These are phyloP conservation scores for Balanococcus diminutus DNA, from an alignment of 2,888 invertebrate species.

Conservation along the genomic window DNA sequence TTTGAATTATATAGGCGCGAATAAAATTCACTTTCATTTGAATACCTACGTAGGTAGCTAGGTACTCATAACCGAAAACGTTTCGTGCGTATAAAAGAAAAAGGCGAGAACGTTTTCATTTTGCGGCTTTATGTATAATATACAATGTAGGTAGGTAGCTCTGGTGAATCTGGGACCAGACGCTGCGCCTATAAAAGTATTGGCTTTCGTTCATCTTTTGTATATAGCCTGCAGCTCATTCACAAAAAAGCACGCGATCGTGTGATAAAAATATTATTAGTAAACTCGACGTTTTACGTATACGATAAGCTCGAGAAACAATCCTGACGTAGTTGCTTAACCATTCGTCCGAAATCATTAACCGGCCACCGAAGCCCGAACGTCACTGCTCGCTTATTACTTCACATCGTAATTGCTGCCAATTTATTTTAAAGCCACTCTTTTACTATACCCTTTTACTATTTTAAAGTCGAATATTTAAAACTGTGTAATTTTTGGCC, in stretches of 20 bases:
- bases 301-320: constrained; percentile 30
- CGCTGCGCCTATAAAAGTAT: constrained; percentile 10
- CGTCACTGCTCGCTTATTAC: constrained; percentile 34
- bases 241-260: constrained; percentile 7
- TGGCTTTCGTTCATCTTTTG: constrained; percentile 25
- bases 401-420: constrained; percentile 30
- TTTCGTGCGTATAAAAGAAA: background rate
- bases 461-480: constrained; percentile 17
- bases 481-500: constrained; percentile 7
- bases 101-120: background rate
- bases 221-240: constrained; percentile 19
- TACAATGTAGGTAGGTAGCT: background rate
- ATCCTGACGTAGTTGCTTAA: constrained; percentile 22
- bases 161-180: background rate
- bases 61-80: background rate
- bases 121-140: background rate
- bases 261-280: constrained; percentile 35
- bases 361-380: background rate
- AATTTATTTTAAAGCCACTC: constrained; percentile 26
- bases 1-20: background rate
- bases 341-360: constrained; percentile 21
- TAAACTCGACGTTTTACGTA: background rate
- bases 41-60: background rate
- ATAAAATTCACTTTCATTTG: background rate
- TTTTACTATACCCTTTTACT: background rate